Percentiles rank a stretch among this genome's conserved stretches.
These are phyloP conservation scores for Amphipyra berbera DNA, from an alignment of 2,888 invertebrate genomes.

Conservation along the genomic window DNA sequence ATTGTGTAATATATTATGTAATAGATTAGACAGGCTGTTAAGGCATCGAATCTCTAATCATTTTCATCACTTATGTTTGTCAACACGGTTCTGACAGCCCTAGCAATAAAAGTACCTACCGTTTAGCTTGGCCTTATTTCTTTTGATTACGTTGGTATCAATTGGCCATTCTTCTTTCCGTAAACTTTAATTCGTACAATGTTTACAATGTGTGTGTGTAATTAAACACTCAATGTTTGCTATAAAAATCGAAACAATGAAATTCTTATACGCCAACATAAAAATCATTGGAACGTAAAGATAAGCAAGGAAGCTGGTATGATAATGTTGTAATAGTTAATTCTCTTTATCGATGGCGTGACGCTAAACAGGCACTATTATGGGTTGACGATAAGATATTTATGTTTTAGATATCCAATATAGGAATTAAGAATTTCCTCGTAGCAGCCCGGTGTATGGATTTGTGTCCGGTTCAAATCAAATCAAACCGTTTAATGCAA, in stretches of 20 bases:
- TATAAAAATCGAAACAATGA: conserved; percentile 25
- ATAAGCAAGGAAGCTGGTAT: conserved; percentile 12
- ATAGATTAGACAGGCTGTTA: conserved; percentile 10
- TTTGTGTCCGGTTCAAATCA: no score
- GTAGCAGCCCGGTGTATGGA: no score
- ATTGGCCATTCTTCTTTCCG: conserved; percentile 19
- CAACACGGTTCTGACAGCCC: conserved; percentile 23
- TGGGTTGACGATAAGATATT: conserved; percentile 6
- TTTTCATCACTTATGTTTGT: background rate
- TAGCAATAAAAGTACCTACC: conserved; percentile 12
- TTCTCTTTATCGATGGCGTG: conserved; percentile 17
- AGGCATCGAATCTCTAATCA: background rate
- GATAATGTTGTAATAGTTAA: conserved; percentile 15
- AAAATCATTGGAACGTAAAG: conserved; percentile 28
- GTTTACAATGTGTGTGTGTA: conserved; percentile 11
- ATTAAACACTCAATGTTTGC: conserved; percentile 28
- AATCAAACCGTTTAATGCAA: no score
- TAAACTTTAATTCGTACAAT: conserved; percentile 15
- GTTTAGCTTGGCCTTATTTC: conserved; percentile 25
- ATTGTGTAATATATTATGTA: conserved; percentile 3
- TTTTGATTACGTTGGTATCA: conserved; percentile 1
- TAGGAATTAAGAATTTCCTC: no score
- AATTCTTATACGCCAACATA: conserved; percentile 23
- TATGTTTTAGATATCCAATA: conserved; percentile 1
- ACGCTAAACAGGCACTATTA: background rate